phyloP scores from a whole-genome alignment of 92 coral and sea anemone genomes.

The Zoanthus gigantus region DNA sequence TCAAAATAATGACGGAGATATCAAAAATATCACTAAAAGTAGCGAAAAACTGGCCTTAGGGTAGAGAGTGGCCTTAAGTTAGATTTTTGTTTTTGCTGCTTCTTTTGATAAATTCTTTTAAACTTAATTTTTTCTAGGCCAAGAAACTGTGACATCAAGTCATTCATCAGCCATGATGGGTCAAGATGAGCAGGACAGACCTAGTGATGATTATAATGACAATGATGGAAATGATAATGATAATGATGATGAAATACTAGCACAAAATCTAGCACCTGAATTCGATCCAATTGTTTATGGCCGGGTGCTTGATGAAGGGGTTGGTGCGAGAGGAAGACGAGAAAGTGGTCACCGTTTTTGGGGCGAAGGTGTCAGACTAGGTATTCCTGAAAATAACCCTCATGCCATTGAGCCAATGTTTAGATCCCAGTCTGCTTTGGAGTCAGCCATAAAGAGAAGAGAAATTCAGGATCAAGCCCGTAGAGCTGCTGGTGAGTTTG shows the following conservation, averaged over 20 bases:
- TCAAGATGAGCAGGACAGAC: conserved; percentile 11
- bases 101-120: background rate
- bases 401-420: conserved; percentile 72
- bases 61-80: too few species aligned
- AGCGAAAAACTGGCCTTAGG: too few species aligned
- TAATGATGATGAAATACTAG: conserved; percentile 19
- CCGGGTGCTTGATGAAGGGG: conserved; percentile 16
- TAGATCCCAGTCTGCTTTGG: conserved; percentile 79
- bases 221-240: background rate
- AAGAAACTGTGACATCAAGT: background rate
- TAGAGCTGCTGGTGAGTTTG: conserved; percentile 52
- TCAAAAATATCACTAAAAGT: too few species aligned
- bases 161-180: background rate
- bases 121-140: background rate
- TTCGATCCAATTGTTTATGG: conserved; percentile 21
- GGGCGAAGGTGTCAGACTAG: conserved; percentile 90
- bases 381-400: conserved; percentile 79
- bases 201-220: conserved; percentile 10
- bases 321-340: conserved; percentile 35
- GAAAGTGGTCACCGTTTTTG: conserved; percentile 57
- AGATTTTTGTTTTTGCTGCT: too few species aligned
- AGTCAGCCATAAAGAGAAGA: conserved; percentile 83
- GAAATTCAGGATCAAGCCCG: conserved; percentile 65
- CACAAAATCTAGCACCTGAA: background rate
- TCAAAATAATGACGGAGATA: too few species aligned